These are phyloP conservation scores for Eupithecia subfuscata DNA, from an alignment of 2,888 invertebrate genomes.

Conservation along the genomic window DNA sequence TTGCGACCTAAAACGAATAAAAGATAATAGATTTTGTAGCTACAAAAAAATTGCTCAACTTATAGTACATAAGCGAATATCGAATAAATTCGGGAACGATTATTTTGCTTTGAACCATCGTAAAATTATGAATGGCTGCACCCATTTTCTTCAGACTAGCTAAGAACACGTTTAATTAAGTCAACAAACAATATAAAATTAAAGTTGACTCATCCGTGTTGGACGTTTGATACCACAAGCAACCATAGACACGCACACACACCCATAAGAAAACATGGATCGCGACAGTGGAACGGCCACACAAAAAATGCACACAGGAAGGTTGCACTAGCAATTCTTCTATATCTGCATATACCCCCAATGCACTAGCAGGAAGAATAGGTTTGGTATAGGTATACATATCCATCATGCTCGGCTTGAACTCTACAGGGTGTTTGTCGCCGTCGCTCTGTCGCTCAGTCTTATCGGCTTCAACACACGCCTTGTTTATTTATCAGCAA, in stretches of 20 bases:
- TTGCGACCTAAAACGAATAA: constrained; percentile 63
- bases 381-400: neutral
- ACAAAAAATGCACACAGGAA: neutral
- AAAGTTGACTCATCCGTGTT: neutral
- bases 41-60: too few species aligned
- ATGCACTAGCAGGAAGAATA: neutral
- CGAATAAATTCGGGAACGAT: neutral
- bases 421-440: constrained; percentile 41
- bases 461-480: constrained; percentile 79
- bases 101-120: too few species aligned
- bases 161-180: neutral
- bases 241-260: neutral
- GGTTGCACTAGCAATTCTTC: neutral
- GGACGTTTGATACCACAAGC: neutral
- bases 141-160: neutral
- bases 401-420: constrained; percentile 19
- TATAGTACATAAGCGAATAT: neutral
- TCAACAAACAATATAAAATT: neutral
- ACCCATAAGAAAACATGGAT: neutral
- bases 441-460: constrained; percentile 55
- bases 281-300: neutral
- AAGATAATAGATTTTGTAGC: constrained; percentile 64
- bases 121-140: neutral
- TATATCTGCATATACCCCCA: neutral
- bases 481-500: constrained; percentile 80